Base-by-base conservation (phyloP, 2,797 vertebrate genomes). In the Clarias laeviceps region DNA sequence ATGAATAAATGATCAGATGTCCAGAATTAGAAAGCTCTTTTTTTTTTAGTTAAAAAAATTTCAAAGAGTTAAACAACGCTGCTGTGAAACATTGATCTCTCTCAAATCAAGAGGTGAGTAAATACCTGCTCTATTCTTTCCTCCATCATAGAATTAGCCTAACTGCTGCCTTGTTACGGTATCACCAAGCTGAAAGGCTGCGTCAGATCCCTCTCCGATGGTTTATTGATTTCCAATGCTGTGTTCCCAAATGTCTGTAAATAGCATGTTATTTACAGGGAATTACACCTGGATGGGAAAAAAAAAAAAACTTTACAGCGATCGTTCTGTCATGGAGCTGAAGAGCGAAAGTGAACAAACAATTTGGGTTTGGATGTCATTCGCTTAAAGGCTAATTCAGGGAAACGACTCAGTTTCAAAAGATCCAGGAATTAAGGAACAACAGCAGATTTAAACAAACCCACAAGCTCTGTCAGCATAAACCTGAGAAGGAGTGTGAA, bases 281-380 rank as follows among this genome's bases (percentile, higher is more conserved):
- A 98, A 97, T 97, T 97, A 97, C 96, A 97, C 96, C 94, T 96
- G 96, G 96, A 95, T 94, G 93, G 94, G 96, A 97, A 97, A 97
- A 37, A 34, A 34, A 37, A 40, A 50, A 50, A 50, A 50, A 50
- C 96, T 97, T 97, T 96, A 97, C 95, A 94, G 95, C 88, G 94
- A 92, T 86, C 90, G 85, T 89, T 91, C 88, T 79, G 85, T 22
- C 22, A 72, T 29, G 56, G 11, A 69, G 50, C 14, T 11, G 27
- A 84, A 66, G n/a, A 56, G 24, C 40, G 27, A 82, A 29, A 57
- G 59, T 9, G 45, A 59, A 62, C 40, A 17, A 85, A 74, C 65
- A 81, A 65, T 56, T 64, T 40, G 22, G 12, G 22, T 27, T 34
- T 2, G 7, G 24, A 85, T 22, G 18, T 11, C 61, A 24, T 56